A percentile compares a stretch with the other conserved stretches of the same genome.
phyloP scores from a whole-genome alignment of 1,140 invertebrate species.

The Dysdera silvatica region DNA sequence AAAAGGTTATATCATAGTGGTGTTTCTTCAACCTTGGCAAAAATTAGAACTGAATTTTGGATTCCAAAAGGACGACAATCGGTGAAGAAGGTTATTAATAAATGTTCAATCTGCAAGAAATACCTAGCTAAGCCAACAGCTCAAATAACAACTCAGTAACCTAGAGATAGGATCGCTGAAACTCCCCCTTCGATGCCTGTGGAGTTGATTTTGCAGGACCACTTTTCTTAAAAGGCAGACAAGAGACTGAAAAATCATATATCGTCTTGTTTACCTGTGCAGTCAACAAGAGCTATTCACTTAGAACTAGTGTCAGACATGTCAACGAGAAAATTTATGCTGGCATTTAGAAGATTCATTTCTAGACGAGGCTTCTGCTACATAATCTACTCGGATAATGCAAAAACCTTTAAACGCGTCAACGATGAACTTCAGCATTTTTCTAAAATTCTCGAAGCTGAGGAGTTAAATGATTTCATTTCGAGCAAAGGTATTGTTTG shows the following conservation, averaged over 20 bases:
- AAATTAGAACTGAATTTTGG: background rate
- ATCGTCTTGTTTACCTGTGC: conserved; percentile 41
- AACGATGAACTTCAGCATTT: background rate
- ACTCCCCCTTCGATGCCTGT: background rate
- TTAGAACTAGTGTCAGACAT: conserved; percentile 38
- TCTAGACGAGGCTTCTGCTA: background rate
- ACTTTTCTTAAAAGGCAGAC: too few relatives aligned
- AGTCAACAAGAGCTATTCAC: conserved; percentile 39
- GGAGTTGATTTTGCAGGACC: conserved; percentile 2
- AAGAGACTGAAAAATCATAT: too few relatives aligned
- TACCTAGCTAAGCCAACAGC: background rate
- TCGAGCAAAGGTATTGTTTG: conserved; percentile 29
- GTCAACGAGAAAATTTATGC: background rate
- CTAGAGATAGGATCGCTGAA: background rate
- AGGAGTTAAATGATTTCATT: background rate
- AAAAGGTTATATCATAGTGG: conserved; percentile 3
- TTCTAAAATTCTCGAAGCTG: background rate
- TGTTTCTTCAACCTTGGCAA: background rate
- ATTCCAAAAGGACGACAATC: background rate
- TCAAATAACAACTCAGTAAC: conserved; percentile 2
- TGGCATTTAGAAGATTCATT: background rate
- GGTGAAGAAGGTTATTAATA: background rate
- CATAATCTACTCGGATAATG: background rate
- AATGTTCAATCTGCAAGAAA: background rate
- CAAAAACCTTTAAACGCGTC: background rate